Evolutionary conservation across 2,797 vertebrate species (phyloP).

Genomic region (Hyperoplus lanceolatus): DNA sequence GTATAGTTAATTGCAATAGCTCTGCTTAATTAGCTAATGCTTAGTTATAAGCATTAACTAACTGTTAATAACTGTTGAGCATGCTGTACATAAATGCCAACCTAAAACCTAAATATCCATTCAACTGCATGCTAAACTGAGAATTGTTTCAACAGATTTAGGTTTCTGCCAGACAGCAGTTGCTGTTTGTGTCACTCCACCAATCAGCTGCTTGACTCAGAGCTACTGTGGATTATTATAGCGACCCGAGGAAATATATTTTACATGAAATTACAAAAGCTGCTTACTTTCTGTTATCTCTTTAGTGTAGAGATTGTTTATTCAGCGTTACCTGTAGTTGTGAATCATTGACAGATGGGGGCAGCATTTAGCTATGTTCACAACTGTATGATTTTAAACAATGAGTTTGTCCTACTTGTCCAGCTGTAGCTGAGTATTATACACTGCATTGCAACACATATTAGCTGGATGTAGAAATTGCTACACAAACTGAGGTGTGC

Average conservation of each 20-base stretch:
- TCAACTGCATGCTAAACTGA: too few species aligned
- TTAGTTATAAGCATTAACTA: too few species aligned
- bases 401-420: constrained; percentile 8
- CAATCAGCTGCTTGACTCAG: too few species aligned
- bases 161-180: too few species aligned
- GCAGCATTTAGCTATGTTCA: constrained; percentile 69
- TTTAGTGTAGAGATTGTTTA: constrained; percentile 15
- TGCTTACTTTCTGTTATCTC: background rate
- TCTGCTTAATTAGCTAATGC: too few species aligned
- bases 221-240: too few species aligned
- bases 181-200: too few species aligned
- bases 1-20: too few species aligned
- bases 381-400: constrained; percentile 19
- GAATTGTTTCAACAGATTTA: too few species aligned
- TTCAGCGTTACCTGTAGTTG: constrained; percentile 52
- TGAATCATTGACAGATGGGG: constrained; percentile 60
- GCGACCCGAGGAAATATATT: background rate
- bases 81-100: too few species aligned
- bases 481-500: constrained; percentile 16
- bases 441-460: constrained; percentile 1
- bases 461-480: constrained; percentile 29
- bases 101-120: too few species aligned
- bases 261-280: constrained; percentile 16
- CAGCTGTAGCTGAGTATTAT: constrained; percentile 16
- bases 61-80: too few species aligned